Percentiles rank a stretch among this genome's conserved stretches.
Evolutionary conservation across 2,888 invertebrate species (phyloP).

Genomic region (Melinaea marsaeus): DNA sequence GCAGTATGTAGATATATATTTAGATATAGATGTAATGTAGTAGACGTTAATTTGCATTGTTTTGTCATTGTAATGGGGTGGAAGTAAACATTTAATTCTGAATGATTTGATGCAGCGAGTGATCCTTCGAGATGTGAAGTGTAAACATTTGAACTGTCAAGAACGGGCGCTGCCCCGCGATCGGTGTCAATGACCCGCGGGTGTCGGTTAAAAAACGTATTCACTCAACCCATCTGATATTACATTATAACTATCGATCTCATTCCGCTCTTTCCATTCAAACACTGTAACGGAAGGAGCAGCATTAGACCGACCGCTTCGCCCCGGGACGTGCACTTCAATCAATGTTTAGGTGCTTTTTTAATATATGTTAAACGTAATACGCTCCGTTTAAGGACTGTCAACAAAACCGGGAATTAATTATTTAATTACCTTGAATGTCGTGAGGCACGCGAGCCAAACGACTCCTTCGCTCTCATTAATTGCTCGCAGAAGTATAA

Average conservation of each 20-base stretch:
- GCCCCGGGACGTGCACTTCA: too few relatives aligned
- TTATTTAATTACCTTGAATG: constrained; percentile 49
- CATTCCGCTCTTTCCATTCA: constrained; percentile 11
- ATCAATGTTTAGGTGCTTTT: too few relatives aligned
- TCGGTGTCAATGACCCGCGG: constrained; percentile 72
- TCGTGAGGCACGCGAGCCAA: constrained; percentile 61
- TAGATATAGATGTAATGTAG: not conserved
- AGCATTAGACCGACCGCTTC: too few relatives aligned
- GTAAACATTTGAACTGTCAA: constrained; percentile 78
- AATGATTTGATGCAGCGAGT: constrained; percentile 45
- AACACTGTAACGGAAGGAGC: not conserved
- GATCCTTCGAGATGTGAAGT: constrained; percentile 67
- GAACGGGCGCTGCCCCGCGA: constrained; percentile 75
- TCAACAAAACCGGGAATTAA: constrained; percentile 27
- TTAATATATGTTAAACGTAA: not conserved
- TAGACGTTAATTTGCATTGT: constrained; percentile 18
- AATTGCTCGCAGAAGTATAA: constrained; percentile 65
- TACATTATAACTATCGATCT: constrained; percentile 36
- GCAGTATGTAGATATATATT: not conserved
- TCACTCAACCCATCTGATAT: constrained; percentile 63
- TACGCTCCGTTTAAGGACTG: constrained; percentile 12
- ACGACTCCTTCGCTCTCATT: constrained; percentile 64
- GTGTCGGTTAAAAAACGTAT: constrained; percentile 74
- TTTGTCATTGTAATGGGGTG: constrained; percentile 9
- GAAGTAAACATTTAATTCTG: constrained; percentile 24